A percentile compares a stretch with the other conserved stretches of the same genome.
Evolutionary conservation across 2,113 vertebrate species (phyloP).

Genomic region (Bos taurus): DNA sequence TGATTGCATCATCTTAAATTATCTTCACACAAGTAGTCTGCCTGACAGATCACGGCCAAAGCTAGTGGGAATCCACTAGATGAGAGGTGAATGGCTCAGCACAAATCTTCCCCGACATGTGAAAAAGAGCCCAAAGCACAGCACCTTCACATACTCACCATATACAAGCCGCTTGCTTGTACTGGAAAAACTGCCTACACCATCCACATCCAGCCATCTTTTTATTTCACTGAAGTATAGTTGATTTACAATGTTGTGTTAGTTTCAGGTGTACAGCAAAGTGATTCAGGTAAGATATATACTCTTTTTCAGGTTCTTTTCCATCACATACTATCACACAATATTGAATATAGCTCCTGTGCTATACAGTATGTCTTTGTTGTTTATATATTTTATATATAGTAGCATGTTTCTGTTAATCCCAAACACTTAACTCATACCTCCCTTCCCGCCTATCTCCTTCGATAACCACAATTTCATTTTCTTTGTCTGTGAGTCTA

Average conservation of each 20-base stretch:
- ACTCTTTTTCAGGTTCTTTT: not conserved
- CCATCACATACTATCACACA: not conserved
- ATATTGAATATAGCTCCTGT: not conserved
- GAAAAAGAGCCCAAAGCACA: not conserved
- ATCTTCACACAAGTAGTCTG: not conserved
- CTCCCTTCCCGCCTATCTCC: not conserved
- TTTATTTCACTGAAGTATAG: not conserved
- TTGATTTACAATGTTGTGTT: not conserved
- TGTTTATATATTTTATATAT: not conserved
- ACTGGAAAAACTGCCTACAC: not conserved
- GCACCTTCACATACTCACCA: not conserved
- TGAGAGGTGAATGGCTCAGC: not conserved
- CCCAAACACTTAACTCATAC: not conserved
- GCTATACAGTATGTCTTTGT: not conserved
- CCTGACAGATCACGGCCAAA: not conserved
- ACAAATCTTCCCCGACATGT: not conserved
- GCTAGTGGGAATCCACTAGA: not conserved
- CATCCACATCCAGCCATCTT: not conserved
- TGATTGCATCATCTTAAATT: not conserved
- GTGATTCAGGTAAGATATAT: not conserved
- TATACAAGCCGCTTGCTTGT: not conserved
- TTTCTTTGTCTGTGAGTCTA: not conserved
- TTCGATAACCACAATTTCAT: not conserved
- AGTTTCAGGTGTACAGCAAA: not conserved
- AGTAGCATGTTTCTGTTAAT: not conserved